Evolutionary conservation across 2,797 vertebrate genomes (phyloP).

Genomic region (Enteromius treurensis): DNA sequence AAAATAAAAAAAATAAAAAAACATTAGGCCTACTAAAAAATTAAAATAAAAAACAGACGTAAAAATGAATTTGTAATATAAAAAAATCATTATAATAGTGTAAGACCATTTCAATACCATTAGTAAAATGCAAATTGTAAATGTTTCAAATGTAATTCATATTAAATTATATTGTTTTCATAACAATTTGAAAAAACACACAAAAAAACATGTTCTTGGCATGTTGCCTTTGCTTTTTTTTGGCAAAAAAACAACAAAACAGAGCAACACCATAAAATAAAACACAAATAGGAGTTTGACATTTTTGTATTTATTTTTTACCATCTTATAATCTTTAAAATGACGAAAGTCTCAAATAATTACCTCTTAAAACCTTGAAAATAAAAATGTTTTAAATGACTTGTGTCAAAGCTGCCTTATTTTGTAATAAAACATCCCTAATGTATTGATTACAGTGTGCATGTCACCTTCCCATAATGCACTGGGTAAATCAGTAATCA

Average conservation of each 20-base stretch:
- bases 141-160: not conserved
- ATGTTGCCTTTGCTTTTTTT: not conserved
- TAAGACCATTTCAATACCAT: not conserved
- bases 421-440: not conserved
- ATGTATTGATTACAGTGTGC: not conserved
- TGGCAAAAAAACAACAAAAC: not conserved
- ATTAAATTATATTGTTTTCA: not conserved
- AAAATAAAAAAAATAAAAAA: not conserved
- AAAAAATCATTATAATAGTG: not conserved
- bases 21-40: not conserved
- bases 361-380: slow-evolving; percentile 8
- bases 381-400: slow-evolving; percentile 8
- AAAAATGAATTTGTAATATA: not conserved
- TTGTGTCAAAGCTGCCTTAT: slow-evolving; percentile 7
- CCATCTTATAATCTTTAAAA: slow-evolving; percentile 2
- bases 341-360: not conserved
- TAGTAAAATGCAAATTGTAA: not conserved
- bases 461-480: not conserved
- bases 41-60: not conserved
- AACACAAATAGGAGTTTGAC: not conserved
- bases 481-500: not conserved
- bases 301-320: not conserved
- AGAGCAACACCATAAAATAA: not conserved
- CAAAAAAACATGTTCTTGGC: not conserved
- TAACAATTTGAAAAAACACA: not conserved